A percentile compares a stretch with the other conserved stretches of the same genome.
phyloP scores from a whole-genome alignment of 30 jellyfish, hydroid and myxozoan species.

The Chironex yamaguchii region DNA sequence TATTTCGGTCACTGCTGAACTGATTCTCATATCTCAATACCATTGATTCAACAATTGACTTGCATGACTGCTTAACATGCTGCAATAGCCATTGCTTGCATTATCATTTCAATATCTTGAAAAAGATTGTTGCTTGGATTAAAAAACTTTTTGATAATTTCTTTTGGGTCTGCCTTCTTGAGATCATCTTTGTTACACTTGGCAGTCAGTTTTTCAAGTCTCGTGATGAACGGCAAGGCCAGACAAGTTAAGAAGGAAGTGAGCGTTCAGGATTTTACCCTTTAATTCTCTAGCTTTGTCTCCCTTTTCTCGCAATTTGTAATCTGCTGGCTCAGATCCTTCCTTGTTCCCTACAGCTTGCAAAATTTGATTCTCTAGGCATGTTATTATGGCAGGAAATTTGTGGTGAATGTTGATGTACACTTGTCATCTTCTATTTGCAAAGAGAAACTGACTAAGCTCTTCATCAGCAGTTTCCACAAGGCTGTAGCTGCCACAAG shows the following conservation, averaged over 20 bases:
- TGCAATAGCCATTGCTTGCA: constrained; percentile 38
- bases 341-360: constrained; percentile 11
- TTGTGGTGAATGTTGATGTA: constrained; percentile 38
- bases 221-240: constrained; percentile 35
- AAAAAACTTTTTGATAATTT: constrained; percentile 23
- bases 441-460: constrained; percentile 32
- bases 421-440: constrained; percentile 32
- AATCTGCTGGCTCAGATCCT: constrained; percentile 26
- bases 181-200: constrained; percentile 20
- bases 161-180: constrained; percentile 23
- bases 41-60: constrained; percentile 39
- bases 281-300: constrained; percentile 40
- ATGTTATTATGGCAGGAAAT: constrained; percentile 28
- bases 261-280: constrained; percentile 52
- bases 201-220: constrained; percentile 36
- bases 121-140: constrained; percentile 43
- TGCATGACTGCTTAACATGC: constrained; percentile 35
- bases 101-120: constrained; percentile 26
- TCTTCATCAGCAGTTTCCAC: constrained; percentile 33
- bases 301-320: constrained; percentile 26
- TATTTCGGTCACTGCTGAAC: constrained; percentile 36
- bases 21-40: constrained; percentile 35
- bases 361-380: constrained; percentile 19
- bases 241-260: constrained; percentile 56
- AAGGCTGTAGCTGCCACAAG: constrained; percentile 55